A percentile compares a stretch with the other conserved stretches of the same genome.
Evolutionary conservation across 2,113 vertebrate genomes (phyloP).

Genomic region (Dipodomys merriami): DNA sequence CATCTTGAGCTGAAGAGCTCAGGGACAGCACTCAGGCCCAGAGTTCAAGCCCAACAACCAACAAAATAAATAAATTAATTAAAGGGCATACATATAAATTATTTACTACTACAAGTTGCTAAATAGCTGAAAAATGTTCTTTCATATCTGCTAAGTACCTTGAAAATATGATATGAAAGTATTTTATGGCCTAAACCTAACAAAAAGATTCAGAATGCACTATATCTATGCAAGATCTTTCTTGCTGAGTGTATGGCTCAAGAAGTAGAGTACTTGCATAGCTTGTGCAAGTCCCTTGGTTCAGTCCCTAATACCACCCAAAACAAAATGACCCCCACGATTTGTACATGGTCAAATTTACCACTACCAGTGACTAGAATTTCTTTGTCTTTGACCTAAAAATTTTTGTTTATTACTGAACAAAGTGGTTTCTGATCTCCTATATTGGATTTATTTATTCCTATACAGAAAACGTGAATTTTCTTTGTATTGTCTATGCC

Average conservation of each 20-base stretch:
- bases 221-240: too few relatives aligned
- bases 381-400: constrained; percentile 33
- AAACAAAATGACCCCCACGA: neutral
- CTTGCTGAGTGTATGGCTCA: too few relatives aligned
- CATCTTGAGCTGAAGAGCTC: too few relatives aligned
- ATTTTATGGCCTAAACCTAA: neutral
- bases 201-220: neutral
- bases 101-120: constrained; percentile 18
- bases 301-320: too few relatives aligned
- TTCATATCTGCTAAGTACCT: constrained; percentile 28
- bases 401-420: constrained; percentile 48
- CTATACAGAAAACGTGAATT: neutral
- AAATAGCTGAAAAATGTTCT: neutral
- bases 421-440: constrained; percentile 29
- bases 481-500: neutral
- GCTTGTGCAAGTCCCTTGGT: too few relatives aligned
- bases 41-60: too few relatives aligned
- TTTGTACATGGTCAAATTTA: neutral
- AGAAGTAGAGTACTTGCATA: too few relatives aligned
- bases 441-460: constrained; percentile 38
- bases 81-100: neutral
- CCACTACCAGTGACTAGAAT: neutral
- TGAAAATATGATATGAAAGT: constrained; percentile 35
- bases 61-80: too few relatives aligned
- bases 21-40: too few relatives aligned